These are phyloP conservation scores for Luperina nickerlii DNA, from an alignment of 2,888 invertebrate genomes.

Conservation along the genomic window DNA sequence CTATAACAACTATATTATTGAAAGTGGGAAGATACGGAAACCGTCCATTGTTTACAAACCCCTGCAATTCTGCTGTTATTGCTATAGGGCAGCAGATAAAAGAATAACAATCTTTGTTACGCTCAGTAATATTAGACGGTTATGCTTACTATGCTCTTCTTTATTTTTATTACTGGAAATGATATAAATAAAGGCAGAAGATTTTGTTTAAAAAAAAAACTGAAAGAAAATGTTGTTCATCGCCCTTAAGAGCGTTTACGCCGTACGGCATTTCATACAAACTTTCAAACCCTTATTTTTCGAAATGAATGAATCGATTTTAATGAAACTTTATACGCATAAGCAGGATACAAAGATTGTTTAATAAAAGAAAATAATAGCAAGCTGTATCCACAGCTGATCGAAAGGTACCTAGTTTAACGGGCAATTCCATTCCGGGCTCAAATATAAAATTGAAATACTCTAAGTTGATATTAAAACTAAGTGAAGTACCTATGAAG, in stretches of 20 bases:
- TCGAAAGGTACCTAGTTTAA: background rate
- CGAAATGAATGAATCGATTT: too few relatives aligned
- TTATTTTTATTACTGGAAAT: background rate
- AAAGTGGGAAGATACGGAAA: background rate
- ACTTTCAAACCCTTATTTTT: too few relatives aligned
- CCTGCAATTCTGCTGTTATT: constrained; percentile 7
- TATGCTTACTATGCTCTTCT: background rate
- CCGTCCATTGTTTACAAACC: background rate
- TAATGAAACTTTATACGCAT: too few relatives aligned
- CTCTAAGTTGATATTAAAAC: background rate
- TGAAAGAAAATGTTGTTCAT: background rate
- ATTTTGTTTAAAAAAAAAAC: background rate
- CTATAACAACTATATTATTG: background rate
- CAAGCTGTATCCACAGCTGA: background rate
- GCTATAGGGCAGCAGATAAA: background rate
- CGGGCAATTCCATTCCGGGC: background rate
- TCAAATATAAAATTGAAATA: background rate
- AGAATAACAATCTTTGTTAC: constrained; percentile 1
- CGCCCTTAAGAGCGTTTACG: too few relatives aligned
- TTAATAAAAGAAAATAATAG: background rate
- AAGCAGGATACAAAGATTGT: too few relatives aligned
- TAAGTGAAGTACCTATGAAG: background rate
- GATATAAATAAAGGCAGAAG: background rate
- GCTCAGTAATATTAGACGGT: background rate
- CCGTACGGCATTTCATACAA: too few relatives aligned